Conservation (phyloP, 2,888 invertebrate genomes). For the Apamea epomidion region DNA sequence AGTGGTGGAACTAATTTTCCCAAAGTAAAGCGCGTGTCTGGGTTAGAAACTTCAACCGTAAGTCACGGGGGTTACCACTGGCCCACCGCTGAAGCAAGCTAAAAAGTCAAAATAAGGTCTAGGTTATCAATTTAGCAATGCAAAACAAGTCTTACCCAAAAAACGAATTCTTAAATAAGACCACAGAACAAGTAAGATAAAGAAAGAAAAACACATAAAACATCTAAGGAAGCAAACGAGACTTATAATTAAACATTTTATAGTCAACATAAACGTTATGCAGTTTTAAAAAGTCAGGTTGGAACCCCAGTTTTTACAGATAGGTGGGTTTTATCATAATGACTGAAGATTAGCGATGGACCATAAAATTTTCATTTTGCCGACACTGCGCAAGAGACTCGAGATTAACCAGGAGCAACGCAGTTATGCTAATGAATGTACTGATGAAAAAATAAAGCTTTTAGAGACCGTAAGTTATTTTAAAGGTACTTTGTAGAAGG, state of each 20-base stretch:
- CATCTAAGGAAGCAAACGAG: conserved; percentile 24
- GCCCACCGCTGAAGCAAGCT: not conserved
- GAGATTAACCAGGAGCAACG: conserved; percentile 63
- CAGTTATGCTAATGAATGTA: conserved; percentile 66
- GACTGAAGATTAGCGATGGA: conserved; percentile 60
- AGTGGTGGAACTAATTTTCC: too few species aligned
- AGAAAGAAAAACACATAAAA: conserved; percentile 24
- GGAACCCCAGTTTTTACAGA: conserved; percentile 34
- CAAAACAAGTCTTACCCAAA: not conserved
- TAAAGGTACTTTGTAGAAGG: conserved; percentile 39
- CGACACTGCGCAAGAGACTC: conserved; percentile 53
- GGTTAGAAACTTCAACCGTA: too few species aligned
- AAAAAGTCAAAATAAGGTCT: not conserved
- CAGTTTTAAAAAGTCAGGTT: conserved; percentile 51
- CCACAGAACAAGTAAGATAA: not conserved
- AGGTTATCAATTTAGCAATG: not conserved
- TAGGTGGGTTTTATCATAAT: conserved; percentile 61
- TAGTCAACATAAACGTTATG: conserved; percentile 46
- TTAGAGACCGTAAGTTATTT: conserved; percentile 49
- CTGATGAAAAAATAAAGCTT: conserved; percentile 67
- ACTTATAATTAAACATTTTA: conserved; percentile 56
- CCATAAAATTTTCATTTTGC: conserved; percentile 66
- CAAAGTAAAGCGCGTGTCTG: too few species aligned
- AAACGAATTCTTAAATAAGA: not conserved
- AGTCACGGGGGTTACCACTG: too few species aligned